Conservation (phyloP, 2,888 invertebrate genomes). For the Aelia acuminata region DNA sequence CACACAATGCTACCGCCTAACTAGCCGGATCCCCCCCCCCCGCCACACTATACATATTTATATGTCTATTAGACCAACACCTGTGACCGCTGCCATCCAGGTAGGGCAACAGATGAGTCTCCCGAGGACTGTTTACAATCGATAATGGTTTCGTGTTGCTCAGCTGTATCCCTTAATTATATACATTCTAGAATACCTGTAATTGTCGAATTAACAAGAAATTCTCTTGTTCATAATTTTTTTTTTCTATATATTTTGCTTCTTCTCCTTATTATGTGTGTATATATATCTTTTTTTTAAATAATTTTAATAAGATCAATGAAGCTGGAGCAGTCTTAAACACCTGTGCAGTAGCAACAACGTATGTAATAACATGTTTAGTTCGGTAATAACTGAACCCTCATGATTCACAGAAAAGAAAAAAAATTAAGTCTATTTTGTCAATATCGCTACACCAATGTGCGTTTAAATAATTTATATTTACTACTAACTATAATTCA, state of each 20-base stretch:
- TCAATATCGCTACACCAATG: no score
- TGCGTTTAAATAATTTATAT: no score
- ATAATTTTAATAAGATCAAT: not conserved
- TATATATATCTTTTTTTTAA: not conserved
- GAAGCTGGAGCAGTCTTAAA: not conserved
- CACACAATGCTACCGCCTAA: slow-evolving; percentile 26
- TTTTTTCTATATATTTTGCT: no score
- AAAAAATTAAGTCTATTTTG: no score
- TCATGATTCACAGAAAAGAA: no score
- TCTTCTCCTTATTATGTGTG: no score
- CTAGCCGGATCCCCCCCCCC: slow-evolving; percentile 12
- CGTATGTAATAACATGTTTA: not conserved
- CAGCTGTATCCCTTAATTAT: not conserved
- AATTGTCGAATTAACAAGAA: slow-evolving; percentile 16
- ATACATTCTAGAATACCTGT: slow-evolving; percentile 1
- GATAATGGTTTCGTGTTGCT: slow-evolving; percentile 5
- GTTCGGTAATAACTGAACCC: no score
- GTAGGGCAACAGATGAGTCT: not conserved
- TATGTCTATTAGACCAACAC: slow-evolving; percentile 40
- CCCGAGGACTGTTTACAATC: not conserved
- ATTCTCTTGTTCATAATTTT: not conserved
- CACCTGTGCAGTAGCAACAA: not conserved
- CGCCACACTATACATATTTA: slow-evolving; percentile 36
- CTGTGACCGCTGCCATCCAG: not conserved
- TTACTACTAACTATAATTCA: no score